phyloP scores from a whole-genome alignment of 2,888 invertebrate species.

The Oegoconia quadripuncta region DNA sequence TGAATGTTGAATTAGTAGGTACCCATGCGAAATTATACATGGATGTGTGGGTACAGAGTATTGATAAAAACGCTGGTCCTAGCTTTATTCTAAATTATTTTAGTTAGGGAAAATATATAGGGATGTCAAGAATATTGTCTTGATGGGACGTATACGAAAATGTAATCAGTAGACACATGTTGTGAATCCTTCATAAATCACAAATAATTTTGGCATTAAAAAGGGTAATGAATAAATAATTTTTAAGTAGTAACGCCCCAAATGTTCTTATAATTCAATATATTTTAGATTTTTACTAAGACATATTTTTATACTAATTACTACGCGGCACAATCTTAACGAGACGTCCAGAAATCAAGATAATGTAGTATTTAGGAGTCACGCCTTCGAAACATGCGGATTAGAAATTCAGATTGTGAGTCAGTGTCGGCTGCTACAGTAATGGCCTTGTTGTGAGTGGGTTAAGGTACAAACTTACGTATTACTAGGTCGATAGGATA shows the following conservation, averaged over 20 bases:
- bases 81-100: slow-evolving; percentile 62
- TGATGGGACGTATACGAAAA: slow-evolving; percentile 5
- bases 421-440: slow-evolving; percentile 10
- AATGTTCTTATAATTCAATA: no score
- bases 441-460: slow-evolving; percentile 33
- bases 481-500: slow-evolving; percentile 14
- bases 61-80: slow-evolving; percentile 51
- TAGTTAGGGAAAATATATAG: slow-evolving; percentile 22
- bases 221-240: no score
- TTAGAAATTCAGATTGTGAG: slow-evolving; percentile 6
- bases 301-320: no score
- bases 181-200: no score
- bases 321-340: no score
- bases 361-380: no score
- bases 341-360: no score
- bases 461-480: slow-evolving; percentile 9
- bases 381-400: background rate
- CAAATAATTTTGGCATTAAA: no score
- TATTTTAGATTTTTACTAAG: no score
- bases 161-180: background rate
- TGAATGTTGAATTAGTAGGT: slow-evolving; percentile 5
- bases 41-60: slow-evolving; percentile 10
- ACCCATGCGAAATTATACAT: slow-evolving; percentile 6
- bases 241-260: no score
- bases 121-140: slow-evolving; percentile 11